Base-by-base conservation (phyloP, 2,113 vertebrate genomes). In the Pelodiscus sinensis region DNA sequence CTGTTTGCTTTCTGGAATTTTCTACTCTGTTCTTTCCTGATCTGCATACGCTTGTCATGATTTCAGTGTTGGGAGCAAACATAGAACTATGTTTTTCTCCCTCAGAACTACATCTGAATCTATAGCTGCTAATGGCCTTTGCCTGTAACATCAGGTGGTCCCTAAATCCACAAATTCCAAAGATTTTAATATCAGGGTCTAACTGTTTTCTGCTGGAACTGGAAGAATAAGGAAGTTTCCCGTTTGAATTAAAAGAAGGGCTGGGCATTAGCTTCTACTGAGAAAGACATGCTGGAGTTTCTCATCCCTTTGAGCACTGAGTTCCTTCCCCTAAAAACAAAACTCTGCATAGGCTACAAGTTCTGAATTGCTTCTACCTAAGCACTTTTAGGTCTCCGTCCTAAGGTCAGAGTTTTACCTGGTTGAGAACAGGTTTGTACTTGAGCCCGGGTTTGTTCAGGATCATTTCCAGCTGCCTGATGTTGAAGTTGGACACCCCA, bases 401-500 rank as follows among this genome's bases (percentile, higher is more conserved):
- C 73, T 24, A 77, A 77, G 24, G 6, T 50, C 38, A 50, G 54
- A 18, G 3, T 81, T 38, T 82, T 85, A 99, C 98, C 98, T 99
- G 98, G 94, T 98, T 98, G 84, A 98, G 98, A 2, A 98, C 98
- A 1, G 98, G 98, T 83, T 97, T 98, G 94, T 99, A 96, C 88
- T 98, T 98, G 80, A 99, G 98, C 55, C 98, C 98, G 0, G 98
- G 97, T 92, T 99, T 99, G 84, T 97, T 98, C 68, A 99, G 96
- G 88, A 98, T 97, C 91, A 97, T 96, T 82, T 98, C 98, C 93
- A 99, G 93, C 83, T 98, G 98, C 60, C 97, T 97, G 82, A 55
- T 92, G 94, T 98, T 99, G 82, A 98, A 98, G 95, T 98, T 98
- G 56, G 98, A 98, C 38, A 98, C 98, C 31, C 98, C 97, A 9